Conservation (phyloP, 2,113 vertebrate genomes). For the Panthera leo region DNA sequence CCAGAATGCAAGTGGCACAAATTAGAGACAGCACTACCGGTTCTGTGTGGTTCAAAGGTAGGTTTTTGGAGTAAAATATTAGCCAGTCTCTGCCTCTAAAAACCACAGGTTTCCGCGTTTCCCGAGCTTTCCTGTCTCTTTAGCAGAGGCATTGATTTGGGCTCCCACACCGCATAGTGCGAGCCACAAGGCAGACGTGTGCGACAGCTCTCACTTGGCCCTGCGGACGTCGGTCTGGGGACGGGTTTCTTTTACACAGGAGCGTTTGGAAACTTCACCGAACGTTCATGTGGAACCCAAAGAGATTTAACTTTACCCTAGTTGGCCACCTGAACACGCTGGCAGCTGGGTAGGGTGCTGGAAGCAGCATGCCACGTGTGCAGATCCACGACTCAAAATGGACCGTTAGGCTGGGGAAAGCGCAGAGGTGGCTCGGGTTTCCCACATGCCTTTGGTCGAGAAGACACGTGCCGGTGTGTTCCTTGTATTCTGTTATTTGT, state of each 20-base stretch:
- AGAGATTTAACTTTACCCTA: neutral
- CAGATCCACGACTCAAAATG: neutral
- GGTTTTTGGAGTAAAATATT: slow-evolving; percentile 12
- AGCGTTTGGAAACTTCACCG: neutral
- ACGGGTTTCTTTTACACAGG: slow-evolving; percentile 12
- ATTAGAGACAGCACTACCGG: neutral
- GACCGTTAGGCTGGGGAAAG: neutral
- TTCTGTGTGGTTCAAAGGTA: slow-evolving; percentile 30
- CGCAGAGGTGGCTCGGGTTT: neutral
- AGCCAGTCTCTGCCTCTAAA: neutral
- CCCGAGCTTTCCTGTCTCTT: neutral
- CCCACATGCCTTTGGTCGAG: slow-evolving; percentile 61
- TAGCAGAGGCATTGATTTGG: neutral
- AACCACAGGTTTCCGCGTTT: neutral
- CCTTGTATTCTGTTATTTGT: slow-evolving; percentile 60
- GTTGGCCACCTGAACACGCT: neutral
- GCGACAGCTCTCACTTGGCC: neutral
- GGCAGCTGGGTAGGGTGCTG: neutral
- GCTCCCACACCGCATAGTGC: neutral
- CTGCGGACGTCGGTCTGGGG: neutral
- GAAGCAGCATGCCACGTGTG: neutral
- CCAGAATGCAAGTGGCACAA: neutral
- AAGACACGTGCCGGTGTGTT: slow-evolving; percentile 48
- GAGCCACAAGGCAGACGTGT: neutral
- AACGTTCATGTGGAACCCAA: neutral